Conservation (phyloP, 2,797 vertebrate genomes). For the Bryconaethiops microstoma region DNA sequence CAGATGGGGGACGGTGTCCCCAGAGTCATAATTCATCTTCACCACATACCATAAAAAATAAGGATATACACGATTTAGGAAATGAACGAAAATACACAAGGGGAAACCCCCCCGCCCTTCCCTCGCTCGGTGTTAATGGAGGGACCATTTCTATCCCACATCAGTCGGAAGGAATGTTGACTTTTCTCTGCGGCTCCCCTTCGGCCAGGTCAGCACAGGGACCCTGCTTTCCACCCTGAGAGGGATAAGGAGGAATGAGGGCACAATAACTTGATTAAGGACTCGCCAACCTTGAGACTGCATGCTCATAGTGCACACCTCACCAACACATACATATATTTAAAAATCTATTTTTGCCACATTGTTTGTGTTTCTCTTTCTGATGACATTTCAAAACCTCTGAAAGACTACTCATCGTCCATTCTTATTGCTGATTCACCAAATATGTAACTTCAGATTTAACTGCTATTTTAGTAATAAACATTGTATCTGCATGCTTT, state of each 20-base stretch:
- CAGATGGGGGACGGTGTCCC: slow-evolving; percentile 43
- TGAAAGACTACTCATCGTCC: no score
- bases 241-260: slow-evolving; percentile 2
- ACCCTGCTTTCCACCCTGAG: slow-evolving; percentile 44
- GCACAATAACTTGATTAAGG: no score
- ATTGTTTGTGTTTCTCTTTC: no score
- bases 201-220: slow-evolving; percentile 19
- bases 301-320: no score
- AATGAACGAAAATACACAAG: slow-evolving; percentile 42
- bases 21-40: slow-evolving; percentile 53
- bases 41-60: slow-evolving; percentile 57
- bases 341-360: no score
- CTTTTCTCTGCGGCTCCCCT: slow-evolving; percentile 39
- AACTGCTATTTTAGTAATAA: no score
- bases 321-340: no score
- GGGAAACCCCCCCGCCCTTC: slow-evolving; percentile 11
- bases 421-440: no score
- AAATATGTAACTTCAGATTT: no score
- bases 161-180: slow-evolving; percentile 55
- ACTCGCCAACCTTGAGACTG: no score
- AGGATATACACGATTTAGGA: slow-evolving; percentile 51
- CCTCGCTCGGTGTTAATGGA: slow-evolving; percentile 30
- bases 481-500: no score
- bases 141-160: slow-evolving; percentile 52
- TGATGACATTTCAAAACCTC: no score